Evolutionary conservation across 2,888 invertebrate species (phyloP).

Genomic region (Leucania comma): DNA sequence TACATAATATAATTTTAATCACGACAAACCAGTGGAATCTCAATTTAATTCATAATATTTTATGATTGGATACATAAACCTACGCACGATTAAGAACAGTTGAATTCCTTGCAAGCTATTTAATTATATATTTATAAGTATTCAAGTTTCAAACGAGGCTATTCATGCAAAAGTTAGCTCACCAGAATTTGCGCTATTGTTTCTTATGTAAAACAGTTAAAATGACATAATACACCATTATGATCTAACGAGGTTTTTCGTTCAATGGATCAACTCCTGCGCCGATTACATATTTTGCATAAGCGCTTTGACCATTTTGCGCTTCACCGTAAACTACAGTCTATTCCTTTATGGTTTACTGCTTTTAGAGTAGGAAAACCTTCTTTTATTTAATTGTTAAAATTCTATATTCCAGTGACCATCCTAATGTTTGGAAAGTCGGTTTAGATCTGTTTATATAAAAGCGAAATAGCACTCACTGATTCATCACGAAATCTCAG

Average conservation of each 20-base stretch:
- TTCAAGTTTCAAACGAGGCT: conserved; percentile 39
- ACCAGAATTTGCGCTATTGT: conserved; percentile 46
- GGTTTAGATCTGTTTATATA: too few relatives aligned
- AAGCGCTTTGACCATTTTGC: conserved; percentile 23
- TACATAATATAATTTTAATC: background rate
- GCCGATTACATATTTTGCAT: conserved; percentile 15
- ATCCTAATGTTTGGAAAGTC: background rate
- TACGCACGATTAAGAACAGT: conserved; percentile 22
- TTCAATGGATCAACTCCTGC: conserved; percentile 59
- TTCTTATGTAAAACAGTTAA: conserved; percentile 46
- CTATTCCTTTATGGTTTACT: conserved; percentile 2
- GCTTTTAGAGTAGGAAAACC: background rate
- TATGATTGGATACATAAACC: background rate
- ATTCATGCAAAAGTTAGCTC: conserved; percentile 31
- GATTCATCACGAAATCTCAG: too few relatives aligned
- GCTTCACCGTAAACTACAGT: conserved; percentile 18
- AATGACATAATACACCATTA: conserved; percentile 47
- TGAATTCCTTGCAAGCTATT: conserved; percentile 14
- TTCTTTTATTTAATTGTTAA: background rate
- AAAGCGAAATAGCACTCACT: too few relatives aligned
- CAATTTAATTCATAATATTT: background rate
- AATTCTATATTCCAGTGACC: background rate
- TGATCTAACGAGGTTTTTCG: conserved; percentile 43
- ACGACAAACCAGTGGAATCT: background rate
- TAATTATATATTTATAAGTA: conserved; percentile 39